Conservation (phyloP, 2,797 vertebrate species). For the Pachyuromys duprasi region DNA sequence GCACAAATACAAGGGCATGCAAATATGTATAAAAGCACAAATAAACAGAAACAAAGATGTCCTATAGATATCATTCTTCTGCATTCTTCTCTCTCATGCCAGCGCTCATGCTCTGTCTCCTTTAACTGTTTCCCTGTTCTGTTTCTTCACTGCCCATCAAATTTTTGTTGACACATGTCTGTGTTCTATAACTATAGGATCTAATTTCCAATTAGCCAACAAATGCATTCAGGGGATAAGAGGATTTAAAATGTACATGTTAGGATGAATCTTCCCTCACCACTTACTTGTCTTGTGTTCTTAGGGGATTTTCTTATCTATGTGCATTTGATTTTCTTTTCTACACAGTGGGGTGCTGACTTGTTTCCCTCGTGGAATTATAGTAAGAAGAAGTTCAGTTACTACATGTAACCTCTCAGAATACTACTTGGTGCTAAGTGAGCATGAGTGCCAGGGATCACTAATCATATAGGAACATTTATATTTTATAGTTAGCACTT, state of each 20-base stretch:
- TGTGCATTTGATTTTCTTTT: background rate
- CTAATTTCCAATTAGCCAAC: background rate
- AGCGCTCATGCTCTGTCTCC: background rate
- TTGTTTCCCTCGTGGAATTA: background rate
- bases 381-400: background rate
- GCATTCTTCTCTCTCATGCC: background rate
- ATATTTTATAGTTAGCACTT: background rate
- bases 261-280: background rate
- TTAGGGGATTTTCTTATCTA: background rate
- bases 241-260: background rate
- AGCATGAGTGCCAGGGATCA: background rate
- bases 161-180: background rate
- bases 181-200: background rate
- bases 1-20: background rate
- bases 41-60: background rate
- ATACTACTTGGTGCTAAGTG: background rate
- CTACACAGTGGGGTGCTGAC: background rate
- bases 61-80: background rate
- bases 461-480: background rate
- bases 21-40: too few species aligned
- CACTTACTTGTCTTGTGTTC: background rate
- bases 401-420: background rate
- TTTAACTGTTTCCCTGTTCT: background rate
- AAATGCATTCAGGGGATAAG: background rate
- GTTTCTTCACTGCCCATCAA: background rate